A percentile compares a stretch with the other conserved stretches of the same genome.
These are phyloP conservation scores for Eretmochelys imbricata DNA, from an alignment of 2,113 vertebrate species.

Conservation along the genomic window DNA sequence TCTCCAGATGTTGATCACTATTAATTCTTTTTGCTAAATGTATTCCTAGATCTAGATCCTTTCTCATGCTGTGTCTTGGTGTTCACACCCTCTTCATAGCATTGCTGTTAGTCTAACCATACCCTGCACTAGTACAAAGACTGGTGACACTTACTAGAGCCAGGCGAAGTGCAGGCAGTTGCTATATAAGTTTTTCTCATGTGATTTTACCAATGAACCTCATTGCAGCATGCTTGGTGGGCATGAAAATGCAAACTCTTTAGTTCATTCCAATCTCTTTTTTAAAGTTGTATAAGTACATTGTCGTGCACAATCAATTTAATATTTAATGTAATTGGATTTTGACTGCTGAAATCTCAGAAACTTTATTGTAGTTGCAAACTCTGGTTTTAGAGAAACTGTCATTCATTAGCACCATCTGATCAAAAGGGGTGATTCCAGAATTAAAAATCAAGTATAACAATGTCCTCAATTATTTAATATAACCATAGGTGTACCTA, in stretches of 20 bases:
- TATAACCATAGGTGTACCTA: neutral
- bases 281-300: constrained; percentile 36
- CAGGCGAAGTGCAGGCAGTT: neutral
- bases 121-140: neutral
- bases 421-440: neutral
- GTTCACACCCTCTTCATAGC: constrained; percentile 14
- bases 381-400: constrained; percentile 45
- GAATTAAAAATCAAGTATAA: neutral
- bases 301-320: constrained; percentile 41
- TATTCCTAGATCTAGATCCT: constrained; percentile 32
- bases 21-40: neutral
- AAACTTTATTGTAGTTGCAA: constrained; percentile 60
- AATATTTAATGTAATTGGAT: constrained; percentile 61
- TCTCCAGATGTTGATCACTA: constrained; percentile 18
- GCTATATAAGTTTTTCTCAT: neutral
- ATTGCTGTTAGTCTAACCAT: neutral
- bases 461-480: neutral
- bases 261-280: neutral
- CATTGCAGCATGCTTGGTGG: neutral
- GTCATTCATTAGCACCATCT: neutral
- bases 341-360: constrained; percentile 60
- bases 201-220: neutral
- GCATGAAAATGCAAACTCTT: neutral
- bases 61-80: constrained; percentile 7
- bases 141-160: neutral